These are phyloP conservation scores for Sebastes taczanowskii DNA, from an alignment of 2,797 vertebrate genomes.

Conservation along the genomic window DNA sequence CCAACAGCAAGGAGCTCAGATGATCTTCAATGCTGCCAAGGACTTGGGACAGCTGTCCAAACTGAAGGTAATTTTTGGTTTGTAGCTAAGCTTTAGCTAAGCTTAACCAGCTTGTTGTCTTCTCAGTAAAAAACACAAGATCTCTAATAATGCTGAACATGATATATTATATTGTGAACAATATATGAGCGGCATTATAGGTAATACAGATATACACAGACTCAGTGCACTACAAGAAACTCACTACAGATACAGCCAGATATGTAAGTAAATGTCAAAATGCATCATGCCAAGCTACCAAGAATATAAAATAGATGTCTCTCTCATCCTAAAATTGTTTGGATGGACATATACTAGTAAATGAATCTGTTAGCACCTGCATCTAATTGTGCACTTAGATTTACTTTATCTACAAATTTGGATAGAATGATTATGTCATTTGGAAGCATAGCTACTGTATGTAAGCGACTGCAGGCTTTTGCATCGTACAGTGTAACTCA, in stretches of 20 bases:
- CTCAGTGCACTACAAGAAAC: background rate
- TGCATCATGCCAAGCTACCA: background rate
- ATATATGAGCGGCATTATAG: background rate
- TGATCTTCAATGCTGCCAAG: slow-evolving; percentile 98
- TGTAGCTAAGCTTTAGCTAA: background rate
- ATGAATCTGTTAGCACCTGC: background rate
- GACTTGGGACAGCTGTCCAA: slow-evolving; percentile 97
- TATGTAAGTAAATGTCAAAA: background rate
- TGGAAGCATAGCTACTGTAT: background rate
- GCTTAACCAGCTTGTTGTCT: background rate
- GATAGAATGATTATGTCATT: background rate
- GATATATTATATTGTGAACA: background rate
- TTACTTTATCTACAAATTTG: background rate
- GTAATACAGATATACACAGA: background rate
- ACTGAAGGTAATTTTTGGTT: slow-evolving; percentile 89
- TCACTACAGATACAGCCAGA: background rate
- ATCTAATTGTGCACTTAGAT: background rate
- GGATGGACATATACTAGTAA: background rate
- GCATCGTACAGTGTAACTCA: background rate
- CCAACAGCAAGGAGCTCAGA: slow-evolving; percentile 92
- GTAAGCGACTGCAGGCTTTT: slow-evolving; percentile 13
- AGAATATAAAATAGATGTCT: background rate
- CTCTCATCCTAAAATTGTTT: background rate
- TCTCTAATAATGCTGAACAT: background rate
- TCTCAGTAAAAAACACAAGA: slow-evolving; percentile 7